Evolutionary conservation across 2,113 vertebrate species (phyloP).

Genomic region (Pleuronectes platessa): DNA sequence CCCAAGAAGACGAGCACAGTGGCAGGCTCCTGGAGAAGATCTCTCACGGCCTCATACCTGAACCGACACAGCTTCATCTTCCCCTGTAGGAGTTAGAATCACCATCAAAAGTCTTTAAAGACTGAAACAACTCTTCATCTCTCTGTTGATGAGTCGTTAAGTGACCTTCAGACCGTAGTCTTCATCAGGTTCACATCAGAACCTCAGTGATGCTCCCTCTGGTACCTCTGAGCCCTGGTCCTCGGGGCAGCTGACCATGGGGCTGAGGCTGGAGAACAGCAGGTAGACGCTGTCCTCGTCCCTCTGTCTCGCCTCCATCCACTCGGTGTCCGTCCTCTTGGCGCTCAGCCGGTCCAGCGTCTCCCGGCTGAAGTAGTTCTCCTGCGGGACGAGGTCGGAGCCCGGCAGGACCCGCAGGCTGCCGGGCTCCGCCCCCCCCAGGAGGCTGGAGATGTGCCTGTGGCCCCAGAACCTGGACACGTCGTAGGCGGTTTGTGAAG

Average conservation of each 20-base stretch:
- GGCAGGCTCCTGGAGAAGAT: slow-evolving; percentile 78
- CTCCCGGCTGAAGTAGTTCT: slow-evolving; percentile 90
- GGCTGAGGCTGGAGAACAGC: slow-evolving; percentile 88
- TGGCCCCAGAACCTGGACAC: slow-evolving; percentile 96
- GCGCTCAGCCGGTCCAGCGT: slow-evolving; percentile 88
- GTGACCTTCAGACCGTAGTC: too few relatives aligned
- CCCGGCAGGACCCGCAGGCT: slow-evolving; percentile 69
- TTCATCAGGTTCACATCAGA: too few relatives aligned
- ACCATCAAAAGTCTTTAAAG: neutral
- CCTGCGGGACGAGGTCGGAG: slow-evolving; percentile 60
- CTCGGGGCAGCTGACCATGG: slow-evolving; percentile 81
- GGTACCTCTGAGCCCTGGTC: slow-evolving; percentile 41
- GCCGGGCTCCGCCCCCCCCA: slow-evolving; percentile 71
- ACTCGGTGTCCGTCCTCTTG: slow-evolving; percentile 86
- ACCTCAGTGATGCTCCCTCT: too few relatives aligned
- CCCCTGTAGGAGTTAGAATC: slow-evolving; percentile 32
- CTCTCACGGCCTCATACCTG: slow-evolving; percentile 74
- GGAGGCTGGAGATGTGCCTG: slow-evolving; percentile 85
- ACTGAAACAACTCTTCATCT: too few relatives aligned
- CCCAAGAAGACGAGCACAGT: slow-evolving; percentile 89
- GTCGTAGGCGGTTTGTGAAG: slow-evolving; percentile 90
- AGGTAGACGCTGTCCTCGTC: slow-evolving; percentile 86
- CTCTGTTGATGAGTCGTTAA: too few relatives aligned
- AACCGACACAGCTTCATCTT: slow-evolving; percentile 83
- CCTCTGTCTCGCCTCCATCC: slow-evolving; percentile 85